These are phyloP conservation scores for Phymatocera aterrima DNA, from an alignment of 2,888 invertebrate species.

Conservation along the genomic window DNA sequence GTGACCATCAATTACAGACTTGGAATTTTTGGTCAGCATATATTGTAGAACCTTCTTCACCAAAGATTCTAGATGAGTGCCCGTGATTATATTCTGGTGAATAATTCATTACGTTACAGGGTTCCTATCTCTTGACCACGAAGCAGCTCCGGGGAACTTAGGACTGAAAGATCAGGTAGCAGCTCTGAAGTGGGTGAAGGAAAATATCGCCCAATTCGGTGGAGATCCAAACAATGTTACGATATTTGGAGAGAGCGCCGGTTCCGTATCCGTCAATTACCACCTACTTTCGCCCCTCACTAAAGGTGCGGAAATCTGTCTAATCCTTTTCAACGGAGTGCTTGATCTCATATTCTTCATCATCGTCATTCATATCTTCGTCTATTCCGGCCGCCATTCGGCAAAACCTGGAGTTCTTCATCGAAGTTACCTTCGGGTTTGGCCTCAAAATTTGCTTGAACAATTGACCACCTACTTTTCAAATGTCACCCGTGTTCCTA, in stretches of 20 bases:
- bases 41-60: too few species aligned
- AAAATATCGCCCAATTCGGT: conserved; percentile 79
- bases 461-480: too few species aligned
- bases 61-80: background rate
- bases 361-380: too few species aligned
- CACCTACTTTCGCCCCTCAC: conserved; percentile 82
- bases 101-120: conserved; percentile 70
- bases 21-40: conserved; percentile 24
- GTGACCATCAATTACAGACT: conserved; percentile 35
- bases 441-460: too few species aligned
- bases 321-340: background rate
- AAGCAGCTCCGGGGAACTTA: conserved; percentile 81
- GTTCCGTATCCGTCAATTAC: conserved; percentile 82
- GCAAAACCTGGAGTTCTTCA: too few species aligned
- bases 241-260: conserved; percentile 84
- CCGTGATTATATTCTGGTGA: background rate
- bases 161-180: conserved; percentile 82
- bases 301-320: conserved; percentile 71
- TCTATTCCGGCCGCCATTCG: too few species aligned
- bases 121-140: conserved; percentile 81
- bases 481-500: too few species aligned
- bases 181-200: conserved; percentile 80
- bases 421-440: too few species aligned
- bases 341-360: background rate
- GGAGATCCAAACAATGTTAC: conserved; percentile 81